Base-by-base conservation (phyloP, 2,888 invertebrate species). In the Hirtodrosophila cameraria region DNA sequence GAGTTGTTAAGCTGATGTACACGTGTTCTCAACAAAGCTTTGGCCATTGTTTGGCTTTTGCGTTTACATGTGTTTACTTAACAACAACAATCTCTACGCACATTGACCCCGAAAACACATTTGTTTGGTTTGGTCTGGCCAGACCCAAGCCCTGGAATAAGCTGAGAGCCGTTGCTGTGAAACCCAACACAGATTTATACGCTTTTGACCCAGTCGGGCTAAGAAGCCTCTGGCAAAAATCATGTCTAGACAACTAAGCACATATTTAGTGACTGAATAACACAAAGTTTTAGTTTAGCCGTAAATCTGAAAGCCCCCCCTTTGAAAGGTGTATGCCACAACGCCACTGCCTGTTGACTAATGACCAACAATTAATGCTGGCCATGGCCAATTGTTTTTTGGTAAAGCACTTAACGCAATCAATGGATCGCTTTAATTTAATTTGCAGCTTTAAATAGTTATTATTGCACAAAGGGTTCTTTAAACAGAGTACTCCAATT, bases 101-200 rank as follows among this genome's bases (percentile, higher is more conserved):
- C 35, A 58, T 20, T 72, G 69, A 82, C 76, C 83, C 58, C 58
- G 36, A 77, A 54, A 18, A 75, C 18, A 20, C 82, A 84, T 81
- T 78, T 84, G 66, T 82, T 80, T 84, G 84, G 71, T 79, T 65
- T 60, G 58, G 12, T 49, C 30, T 20, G 18, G 5, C 18, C 18
- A 2, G 20, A 3, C 39, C 50, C 41, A 31, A 8, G 15, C 15
- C 20, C 36, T 12, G 25, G 35, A 38, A 33, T 59, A 66, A 70
- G 50, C 65, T 28, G 45, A 12, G n/a, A n/a, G n/a, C n/a, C n/a
- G n/a, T n/a, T n/a, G n/a, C 33, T 49, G 58, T 20, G 78, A 70
- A 82, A 71, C 59, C 63, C 80, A 66, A 72, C 66, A 54, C 79
- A 78, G 73, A 85, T 85, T 80, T 80, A 84, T 78, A 74, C 75